Conservation (phyloP, 2,888 invertebrate species). For the Chymomyza amoena region DNA sequence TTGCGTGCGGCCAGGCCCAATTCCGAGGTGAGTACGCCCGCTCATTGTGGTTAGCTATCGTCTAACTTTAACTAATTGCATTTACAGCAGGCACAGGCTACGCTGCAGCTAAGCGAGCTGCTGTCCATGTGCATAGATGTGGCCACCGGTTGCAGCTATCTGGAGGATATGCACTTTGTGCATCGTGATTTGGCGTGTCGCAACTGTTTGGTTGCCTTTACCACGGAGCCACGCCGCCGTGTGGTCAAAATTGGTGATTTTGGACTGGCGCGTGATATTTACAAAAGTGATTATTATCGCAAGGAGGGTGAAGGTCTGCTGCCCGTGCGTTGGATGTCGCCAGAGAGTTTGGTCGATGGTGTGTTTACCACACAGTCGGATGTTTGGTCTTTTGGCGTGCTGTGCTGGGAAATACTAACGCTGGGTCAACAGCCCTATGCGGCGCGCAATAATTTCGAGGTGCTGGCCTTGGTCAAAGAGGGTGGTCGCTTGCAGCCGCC, state of each 20-base stretch:
- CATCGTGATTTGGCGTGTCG: constrained; percentile 97
- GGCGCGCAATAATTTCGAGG: constrained; percentile 94
- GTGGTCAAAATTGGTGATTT: constrained; percentile 94
- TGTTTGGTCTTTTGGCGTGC: constrained; percentile 96
- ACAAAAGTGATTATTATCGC: constrained; percentile 97
- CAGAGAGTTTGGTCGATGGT: constrained; percentile 96
- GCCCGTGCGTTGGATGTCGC: constrained; percentile 99
- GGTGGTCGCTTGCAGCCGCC: constrained; percentile 92
- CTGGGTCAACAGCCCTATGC: constrained; percentile 98
- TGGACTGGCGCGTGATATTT: constrained; percentile 96
- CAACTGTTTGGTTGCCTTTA: constrained; percentile 92
- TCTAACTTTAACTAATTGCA: not conserved
- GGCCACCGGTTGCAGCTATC: constrained; percentile 94
- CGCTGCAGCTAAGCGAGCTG: constrained; percentile 89
- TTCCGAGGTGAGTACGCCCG: constrained; percentile 80
- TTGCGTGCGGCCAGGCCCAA: constrained; percentile 88
- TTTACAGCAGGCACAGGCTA: constrained; percentile 82
- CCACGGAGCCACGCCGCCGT: constrained; percentile 80
- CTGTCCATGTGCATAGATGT: constrained; percentile 97
- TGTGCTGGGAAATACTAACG: constrained; percentile 98
- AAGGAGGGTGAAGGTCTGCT: constrained; percentile 94
- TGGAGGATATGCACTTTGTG: constrained; percentile 98
- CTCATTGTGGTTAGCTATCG: not conserved
- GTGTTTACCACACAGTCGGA: constrained; percentile 98
- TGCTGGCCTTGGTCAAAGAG: constrained; percentile 91